Base-by-base conservation (phyloP, 92 coral and sea anemone genomes). In the Heliopora coerulea region DNA sequence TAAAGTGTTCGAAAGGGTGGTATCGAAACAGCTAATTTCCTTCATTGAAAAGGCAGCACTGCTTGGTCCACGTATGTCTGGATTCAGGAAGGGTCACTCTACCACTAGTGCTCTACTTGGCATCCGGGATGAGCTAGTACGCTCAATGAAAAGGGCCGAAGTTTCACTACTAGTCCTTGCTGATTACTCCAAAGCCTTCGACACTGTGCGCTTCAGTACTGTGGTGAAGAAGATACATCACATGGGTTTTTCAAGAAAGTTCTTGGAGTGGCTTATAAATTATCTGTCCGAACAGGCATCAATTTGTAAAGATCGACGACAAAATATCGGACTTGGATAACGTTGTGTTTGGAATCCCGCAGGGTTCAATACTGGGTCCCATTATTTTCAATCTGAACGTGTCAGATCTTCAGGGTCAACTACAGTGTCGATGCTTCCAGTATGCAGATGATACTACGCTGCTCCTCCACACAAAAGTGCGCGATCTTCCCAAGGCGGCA, bases 391-490 rank as follows among this genome's bases (percentile, higher is more conserved):
- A 68, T 41, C 68, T 75, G 12, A 80, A 75, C 39, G 83, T 85
- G 41, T 82, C 83, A 11, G 83, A 75, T 41, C 57, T 85, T 13
- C 85, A 77, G 15, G 74, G 54, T 15, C 15, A 60, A 5, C 23
- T 76, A 14, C 72, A 62, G 73, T 72, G 83, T 37, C 44, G 42
- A 26, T 81, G 81, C 56, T 72, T 46, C 30, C 89, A 81, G 35
- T 81, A 85, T 65, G 89, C 86, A 18, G 90, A 86, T 56, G 86
- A 78, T 34, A 77, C 80, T 27, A 81, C 80, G 23, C 25, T 82
- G 31, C 73, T 39, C 64, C 79, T 35, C 11, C 85, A 81, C 49
- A 23, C 75, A 5, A 80, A 77, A 62, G 73, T 62, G 1, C 24
- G 56, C 8, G 72, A 80, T 6, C 81, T 80, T 37, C 74, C 75